Conservation (phyloP, 2,797 vertebrate genomes). For the Pangasius mekongensis region DNA sequence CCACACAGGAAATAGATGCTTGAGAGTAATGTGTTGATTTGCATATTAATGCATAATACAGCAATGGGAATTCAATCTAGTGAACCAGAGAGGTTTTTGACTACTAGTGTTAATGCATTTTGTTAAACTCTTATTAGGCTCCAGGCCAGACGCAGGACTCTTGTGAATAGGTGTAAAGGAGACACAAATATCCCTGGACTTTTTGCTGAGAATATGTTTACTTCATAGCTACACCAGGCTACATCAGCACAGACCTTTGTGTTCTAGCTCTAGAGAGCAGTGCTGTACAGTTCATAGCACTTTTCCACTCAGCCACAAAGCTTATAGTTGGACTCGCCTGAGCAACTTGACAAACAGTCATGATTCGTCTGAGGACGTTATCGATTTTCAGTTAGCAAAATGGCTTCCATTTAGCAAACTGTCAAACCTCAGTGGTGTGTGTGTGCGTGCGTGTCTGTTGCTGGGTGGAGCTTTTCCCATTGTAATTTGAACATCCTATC, state of each 20-base stretch:
- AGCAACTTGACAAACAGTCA: slow-evolving; percentile 58
- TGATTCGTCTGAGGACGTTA: slow-evolving; percentile 54
- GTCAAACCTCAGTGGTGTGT: slow-evolving; percentile 36
- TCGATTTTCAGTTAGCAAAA: slow-evolving; percentile 62
- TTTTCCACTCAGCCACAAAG: slow-evolving; percentile 39
- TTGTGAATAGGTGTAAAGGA: background rate
- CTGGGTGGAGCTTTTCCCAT: slow-evolving; percentile 29
- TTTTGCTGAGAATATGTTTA: background rate
- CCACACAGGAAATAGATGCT: slow-evolving; percentile 22
- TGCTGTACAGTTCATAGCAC: slow-evolving; percentile 29
- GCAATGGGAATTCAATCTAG: background rate
- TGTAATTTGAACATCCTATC: slow-evolving; percentile 34
- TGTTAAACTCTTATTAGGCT: slow-evolving; percentile 5
- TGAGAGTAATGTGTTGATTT: slow-evolving; percentile 26
- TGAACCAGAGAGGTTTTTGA: slow-evolving; percentile 17
- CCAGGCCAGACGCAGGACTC: background rate
- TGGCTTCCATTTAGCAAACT: slow-evolving; percentile 58
- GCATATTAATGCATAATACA: slow-evolving; percentile 30
- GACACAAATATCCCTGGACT: background rate
- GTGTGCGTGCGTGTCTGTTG: slow-evolving; percentile 39
- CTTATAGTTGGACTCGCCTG: slow-evolving; percentile 42
- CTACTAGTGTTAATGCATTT: slow-evolving; percentile 23
- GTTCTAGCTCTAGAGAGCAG: slow-evolving; percentile 25
- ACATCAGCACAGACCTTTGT: background rate
- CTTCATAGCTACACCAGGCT: slow-evolving; percentile 1